A percentile compares a stretch with the other conserved stretches of the same genome.
These are phyloP conservation scores for Drosophila recens DNA, from an alignment of 2,888 invertebrate species.

Conservation along the genomic window DNA sequence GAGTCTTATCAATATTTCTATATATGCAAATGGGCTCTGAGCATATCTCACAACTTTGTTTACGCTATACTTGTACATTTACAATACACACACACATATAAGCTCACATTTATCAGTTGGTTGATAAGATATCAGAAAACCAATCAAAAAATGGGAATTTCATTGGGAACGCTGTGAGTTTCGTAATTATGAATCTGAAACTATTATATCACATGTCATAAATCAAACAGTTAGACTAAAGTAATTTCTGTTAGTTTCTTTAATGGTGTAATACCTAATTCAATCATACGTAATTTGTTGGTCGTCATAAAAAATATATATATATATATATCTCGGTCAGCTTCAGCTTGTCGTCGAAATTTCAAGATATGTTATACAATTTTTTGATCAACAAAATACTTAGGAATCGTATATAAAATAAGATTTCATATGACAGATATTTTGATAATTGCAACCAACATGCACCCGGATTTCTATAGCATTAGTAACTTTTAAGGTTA, in stretches of 20 bases:
- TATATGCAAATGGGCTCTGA: not conserved
- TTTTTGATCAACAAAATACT: too few species aligned
- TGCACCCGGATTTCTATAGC: too few species aligned
- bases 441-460: too few species aligned
- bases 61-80: not conserved
- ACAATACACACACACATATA: not conserved
- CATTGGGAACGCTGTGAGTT: slow-evolving; percentile 17
- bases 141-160: slow-evolving; percentile 12
- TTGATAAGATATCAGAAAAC: slow-evolving; percentile 28
- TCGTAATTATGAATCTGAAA: slow-evolving; percentile 29
- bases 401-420: too few species aligned
- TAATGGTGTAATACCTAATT: not conserved
- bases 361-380: too few species aligned
- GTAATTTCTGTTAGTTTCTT: slow-evolving; percentile 12
- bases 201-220: slow-evolving; percentile 16
- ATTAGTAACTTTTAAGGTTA: too few species aligned
- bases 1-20: not conserved
- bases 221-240: slow-evolving; percentile 19
- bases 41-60: not conserved
- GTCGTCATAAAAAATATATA: too few species aligned
- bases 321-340: too few species aligned
- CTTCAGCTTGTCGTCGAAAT: too few species aligned
- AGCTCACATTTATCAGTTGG: slow-evolving; percentile 8
- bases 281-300: too few species aligned
- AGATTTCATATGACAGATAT: too few species aligned